A percentile compares a stretch with the other conserved stretches of the same genome.
Conservation (phyloP, 2,113 vertebrate species). For the Varanus komodoensis region DNA sequence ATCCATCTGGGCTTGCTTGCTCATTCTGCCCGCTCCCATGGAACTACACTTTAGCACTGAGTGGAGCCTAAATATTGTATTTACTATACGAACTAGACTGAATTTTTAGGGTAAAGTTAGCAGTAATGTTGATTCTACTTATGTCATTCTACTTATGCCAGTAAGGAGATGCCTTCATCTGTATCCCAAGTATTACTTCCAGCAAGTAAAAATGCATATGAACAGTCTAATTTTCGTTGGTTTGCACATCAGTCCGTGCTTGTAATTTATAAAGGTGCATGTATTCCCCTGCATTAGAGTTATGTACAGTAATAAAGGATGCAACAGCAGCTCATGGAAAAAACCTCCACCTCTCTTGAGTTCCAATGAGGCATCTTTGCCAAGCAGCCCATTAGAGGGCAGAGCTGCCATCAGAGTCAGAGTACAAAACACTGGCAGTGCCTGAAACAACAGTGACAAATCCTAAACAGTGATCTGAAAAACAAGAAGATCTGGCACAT, state of each 20-base stretch:
- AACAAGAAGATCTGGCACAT: conserved; percentile 68
- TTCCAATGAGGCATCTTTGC: conserved; percentile 5
- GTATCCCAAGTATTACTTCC: conserved; percentile 18
- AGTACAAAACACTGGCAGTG: conserved; percentile 68
- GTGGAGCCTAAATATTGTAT: background rate
- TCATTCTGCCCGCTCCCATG: background rate
- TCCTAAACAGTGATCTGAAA: conserved; percentile 62
- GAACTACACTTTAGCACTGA: background rate
- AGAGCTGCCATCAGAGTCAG: conserved; percentile 51
- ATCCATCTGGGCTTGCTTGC: background rate
- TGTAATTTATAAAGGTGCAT: conserved; percentile 33
- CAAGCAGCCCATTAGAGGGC: conserved; percentile 59
- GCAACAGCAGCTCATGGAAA: conserved; percentile 48
- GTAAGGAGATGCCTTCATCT: conserved; percentile 39
- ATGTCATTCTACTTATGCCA: conserved; percentile 14
- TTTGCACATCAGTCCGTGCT: rapidly evolving
- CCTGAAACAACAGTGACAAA: conserved; percentile 64
- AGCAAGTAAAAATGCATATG: conserved; percentile 1
- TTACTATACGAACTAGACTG: background rate
- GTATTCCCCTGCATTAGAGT: conserved; percentile 61
- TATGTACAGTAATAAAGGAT: conserved; percentile 50
- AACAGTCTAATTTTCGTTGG: conserved; percentile 5
- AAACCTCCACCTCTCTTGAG: conserved; percentile 46
- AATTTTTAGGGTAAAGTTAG: conserved; percentile 7
- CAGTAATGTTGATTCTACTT: conserved; percentile 27